Base-by-base conservation (phyloP, 2,888 invertebrate genomes). In the Rosalia funebris region DNA sequence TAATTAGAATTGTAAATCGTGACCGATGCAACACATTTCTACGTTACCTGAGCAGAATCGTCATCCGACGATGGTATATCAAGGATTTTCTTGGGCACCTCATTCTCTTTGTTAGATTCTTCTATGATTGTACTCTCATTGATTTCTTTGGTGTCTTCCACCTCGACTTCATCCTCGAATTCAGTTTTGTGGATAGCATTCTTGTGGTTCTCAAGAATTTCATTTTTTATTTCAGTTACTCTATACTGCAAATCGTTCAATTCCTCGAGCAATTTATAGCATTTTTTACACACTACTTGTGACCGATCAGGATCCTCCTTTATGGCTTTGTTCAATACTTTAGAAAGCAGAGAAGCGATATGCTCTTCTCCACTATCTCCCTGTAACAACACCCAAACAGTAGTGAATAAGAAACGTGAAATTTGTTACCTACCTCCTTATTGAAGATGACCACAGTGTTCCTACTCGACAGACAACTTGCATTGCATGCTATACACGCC, bases 241-340 rank as follows among this genome's bases (percentile, higher is more conserved):
- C 85, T 71, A 15, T 77, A 80, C 74, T 87, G 84, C 37, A 88
- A 75, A 53, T 85, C 84, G 62, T 89, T 88, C 66, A 87, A 86
- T 79, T 91, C 89, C 14, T 85, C 81, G 46, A 88, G 84, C 4
- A 85, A 73, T 73, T 87, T 86, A 67, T 83, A 86, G 75, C 91
- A 92, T 70, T 89, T 89, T 74, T 87, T 88, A 77, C 91, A 92
- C 1, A 91, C 75, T 12, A 87, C 77, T 45, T 81, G 81, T 0
- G 86, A 84, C 60, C 88, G 87, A 0, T 83, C 83, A 34, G 76
- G 79, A 1, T 84, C 82, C 67, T 86, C 83, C 4, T 78, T 80
- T 0, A 90, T 70, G 1, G 84, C 81, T 55, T 77, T 81, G 45
- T 84, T 82, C 16, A 87, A 73, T 11, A 87, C 77, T 44, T 81